A percentile compares a stretch with the other conserved stretches of the same genome.
Conservation (phyloP, 2,113 vertebrate species). For the Anoplopoma fimbria region DNA sequence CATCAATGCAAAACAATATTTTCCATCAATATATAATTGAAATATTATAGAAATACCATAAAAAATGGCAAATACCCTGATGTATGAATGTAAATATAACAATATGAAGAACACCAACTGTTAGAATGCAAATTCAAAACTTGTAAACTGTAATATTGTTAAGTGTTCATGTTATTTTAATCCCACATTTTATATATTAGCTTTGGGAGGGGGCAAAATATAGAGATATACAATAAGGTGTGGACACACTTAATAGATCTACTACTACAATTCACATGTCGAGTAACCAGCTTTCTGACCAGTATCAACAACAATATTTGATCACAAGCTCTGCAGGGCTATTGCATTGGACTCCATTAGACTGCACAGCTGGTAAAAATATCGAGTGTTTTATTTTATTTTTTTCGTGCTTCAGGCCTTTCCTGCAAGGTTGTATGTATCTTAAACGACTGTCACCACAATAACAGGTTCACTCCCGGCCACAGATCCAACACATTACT, state of each 20-base stretch:
- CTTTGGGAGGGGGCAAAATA: background rate
- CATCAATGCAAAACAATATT: background rate
- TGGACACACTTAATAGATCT: background rate
- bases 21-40: background rate
- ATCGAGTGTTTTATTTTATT: background rate
- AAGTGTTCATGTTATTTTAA: background rate
- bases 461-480: background rate
- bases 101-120: background rate
- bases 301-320: no score
- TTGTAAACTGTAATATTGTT: background rate
- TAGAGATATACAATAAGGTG: background rate
- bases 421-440: no score
- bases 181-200: background rate
- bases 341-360: background rate
- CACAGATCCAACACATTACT: background rate
- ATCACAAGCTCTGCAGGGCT: background rate
- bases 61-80: background rate
- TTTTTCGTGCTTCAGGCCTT: background rate
- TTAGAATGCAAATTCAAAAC: background rate
- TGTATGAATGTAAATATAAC: background rate
- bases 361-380: background rate
- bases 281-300: background rate
- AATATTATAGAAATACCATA: background rate
- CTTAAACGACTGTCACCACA: background rate
- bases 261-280: background rate